Conservation (phyloP, 2,797 vertebrate genomes). For the Botia almorhae region DNA sequence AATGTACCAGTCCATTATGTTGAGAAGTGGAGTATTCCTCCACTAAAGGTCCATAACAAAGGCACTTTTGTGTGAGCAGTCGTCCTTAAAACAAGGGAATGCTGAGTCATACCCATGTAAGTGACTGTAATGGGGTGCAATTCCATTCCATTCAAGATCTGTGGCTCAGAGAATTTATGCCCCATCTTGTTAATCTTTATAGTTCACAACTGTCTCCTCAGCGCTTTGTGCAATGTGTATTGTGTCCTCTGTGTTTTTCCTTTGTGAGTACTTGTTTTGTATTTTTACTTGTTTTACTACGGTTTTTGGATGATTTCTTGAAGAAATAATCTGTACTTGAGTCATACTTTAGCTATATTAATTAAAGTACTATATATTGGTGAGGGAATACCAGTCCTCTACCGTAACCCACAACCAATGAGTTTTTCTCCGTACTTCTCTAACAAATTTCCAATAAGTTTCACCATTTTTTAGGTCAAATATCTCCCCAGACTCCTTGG, state of each 20-base stretch:
- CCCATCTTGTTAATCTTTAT: conserved; percentile 20
- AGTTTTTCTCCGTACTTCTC: background rate
- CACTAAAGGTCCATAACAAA: conserved; percentile 14
- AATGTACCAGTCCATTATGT: background rate
- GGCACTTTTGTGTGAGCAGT: conserved; percentile 7
- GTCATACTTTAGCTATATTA: background rate
- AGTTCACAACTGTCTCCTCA: background rate
- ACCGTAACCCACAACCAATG: background rate
- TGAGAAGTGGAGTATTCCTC: background rate
- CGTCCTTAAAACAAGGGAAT: conserved; percentile 9
- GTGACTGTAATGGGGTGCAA: background rate
- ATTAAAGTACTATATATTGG: background rate
- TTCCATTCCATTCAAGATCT: background rate
- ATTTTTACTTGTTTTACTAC: too few species aligned
- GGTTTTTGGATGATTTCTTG: background rate
- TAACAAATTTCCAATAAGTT: background rate
- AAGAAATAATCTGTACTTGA: background rate
- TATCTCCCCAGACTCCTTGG: background rate
- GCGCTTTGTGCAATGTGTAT: background rate
- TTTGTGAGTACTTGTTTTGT: background rate
- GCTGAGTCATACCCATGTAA: conserved; percentile 7
- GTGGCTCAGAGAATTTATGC: background rate
- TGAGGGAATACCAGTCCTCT: background rate
- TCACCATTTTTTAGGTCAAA: background rate
- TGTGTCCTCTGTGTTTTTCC: background rate